These are phyloP conservation scores for Hormiphora californensis DNA, from an alignment of 37 sponge, comb jelly and placozoan genomes.

Conservation along the genomic window DNA sequence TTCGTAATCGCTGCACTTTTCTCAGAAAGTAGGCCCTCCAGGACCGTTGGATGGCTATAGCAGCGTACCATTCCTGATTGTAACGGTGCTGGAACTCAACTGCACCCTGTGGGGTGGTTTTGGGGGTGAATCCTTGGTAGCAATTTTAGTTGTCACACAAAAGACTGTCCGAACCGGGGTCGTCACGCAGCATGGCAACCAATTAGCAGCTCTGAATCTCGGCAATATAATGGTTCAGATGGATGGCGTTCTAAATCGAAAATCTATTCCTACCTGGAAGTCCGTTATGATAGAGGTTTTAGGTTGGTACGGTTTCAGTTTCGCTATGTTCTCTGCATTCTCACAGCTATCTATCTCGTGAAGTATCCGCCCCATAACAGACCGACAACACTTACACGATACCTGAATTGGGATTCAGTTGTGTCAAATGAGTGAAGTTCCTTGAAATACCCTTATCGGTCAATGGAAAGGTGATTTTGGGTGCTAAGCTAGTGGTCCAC, in stretches of 20 bases:
- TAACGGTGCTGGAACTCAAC: slow-evolving; percentile 1
- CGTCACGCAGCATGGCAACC: too few relatives aligned
- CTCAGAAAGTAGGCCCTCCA: slow-evolving; percentile 5
- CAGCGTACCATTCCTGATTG: slow-evolving; percentile 47
- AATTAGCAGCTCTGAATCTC: too few relatives aligned
- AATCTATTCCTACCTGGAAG: not conserved
- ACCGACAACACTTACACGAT: slow-evolving; percentile 32
- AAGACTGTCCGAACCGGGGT: too few relatives aligned
- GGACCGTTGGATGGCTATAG: slow-evolving; percentile 27
- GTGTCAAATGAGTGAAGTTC: too few relatives aligned
- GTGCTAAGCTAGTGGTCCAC: too few relatives aligned
- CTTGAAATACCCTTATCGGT: too few relatives aligned
- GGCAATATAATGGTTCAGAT: too few relatives aligned
- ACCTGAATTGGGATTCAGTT: not conserved
- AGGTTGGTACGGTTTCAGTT: slow-evolving; percentile 48
- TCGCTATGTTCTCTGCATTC: slow-evolving; percentile 7
- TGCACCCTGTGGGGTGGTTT: slow-evolving; percentile 10
- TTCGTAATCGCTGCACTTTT: not conserved
- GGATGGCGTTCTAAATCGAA: too few relatives aligned
- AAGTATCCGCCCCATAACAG: slow-evolving; percentile 21
- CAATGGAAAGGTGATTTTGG: too few relatives aligned
- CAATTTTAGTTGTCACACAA: too few relatives aligned
- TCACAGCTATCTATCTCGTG: not conserved
- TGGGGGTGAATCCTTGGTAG: too few relatives aligned
- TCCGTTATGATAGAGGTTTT: slow-evolving; percentile 10